Conservation (phyloP, 2,113 vertebrate genomes). For the Syngnathus scovelli region DNA sequence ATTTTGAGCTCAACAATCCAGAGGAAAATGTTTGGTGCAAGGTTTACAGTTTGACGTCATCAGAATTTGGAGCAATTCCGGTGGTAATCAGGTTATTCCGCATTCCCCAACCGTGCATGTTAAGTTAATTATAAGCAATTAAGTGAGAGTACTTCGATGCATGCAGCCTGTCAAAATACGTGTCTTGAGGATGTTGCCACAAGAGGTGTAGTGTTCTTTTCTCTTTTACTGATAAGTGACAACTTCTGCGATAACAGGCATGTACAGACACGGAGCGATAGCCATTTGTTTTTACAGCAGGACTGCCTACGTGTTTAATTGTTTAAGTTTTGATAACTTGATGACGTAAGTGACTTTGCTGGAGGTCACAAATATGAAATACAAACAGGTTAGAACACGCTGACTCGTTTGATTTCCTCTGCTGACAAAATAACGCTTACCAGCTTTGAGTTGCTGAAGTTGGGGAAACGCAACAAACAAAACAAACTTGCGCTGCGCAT, state of each 20-base stretch:
- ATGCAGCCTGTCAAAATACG: neutral
- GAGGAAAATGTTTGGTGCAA: neutral
- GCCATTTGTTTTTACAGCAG: neutral
- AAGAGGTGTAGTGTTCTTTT: no score
- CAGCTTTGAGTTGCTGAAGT: neutral
- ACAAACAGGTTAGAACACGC: neutral
- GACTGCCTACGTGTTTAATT: neutral
- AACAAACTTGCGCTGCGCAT: neutral
- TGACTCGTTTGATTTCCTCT: neutral
- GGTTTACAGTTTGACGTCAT: neutral
- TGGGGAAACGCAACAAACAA: neutral
- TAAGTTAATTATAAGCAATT: no score
- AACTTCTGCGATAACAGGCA: neutral
- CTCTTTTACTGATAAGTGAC: no score
- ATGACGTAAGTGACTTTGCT: neutral
- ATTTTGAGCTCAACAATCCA: neutral
- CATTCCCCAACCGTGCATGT: no score
- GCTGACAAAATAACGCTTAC: neutral
- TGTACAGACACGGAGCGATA: neutral
- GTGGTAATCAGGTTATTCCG: no score
- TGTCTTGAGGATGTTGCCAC: neutral
- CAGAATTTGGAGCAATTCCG: no score
- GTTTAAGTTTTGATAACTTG: neutral
- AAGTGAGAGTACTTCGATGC: no score
- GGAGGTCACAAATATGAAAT: neutral